A percentile compares a stretch with the other conserved stretches of the same genome.
Conservation (phyloP, 2,888 invertebrate species). For the Margaritifera margaritifera region DNA sequence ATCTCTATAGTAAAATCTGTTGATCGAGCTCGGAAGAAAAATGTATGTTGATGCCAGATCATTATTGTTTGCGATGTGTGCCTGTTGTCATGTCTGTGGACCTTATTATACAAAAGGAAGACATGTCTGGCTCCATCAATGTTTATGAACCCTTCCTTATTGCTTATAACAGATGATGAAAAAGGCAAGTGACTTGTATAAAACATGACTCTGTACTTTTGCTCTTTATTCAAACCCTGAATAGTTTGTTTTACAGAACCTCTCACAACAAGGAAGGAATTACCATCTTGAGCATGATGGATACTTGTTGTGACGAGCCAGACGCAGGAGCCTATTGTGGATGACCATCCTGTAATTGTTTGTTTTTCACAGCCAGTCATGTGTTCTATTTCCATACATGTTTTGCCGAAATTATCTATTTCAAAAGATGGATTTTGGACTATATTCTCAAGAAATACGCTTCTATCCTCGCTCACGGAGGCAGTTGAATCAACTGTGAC, state of each 20-base stretch:
- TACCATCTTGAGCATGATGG: conserved; percentile 8
- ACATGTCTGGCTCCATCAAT: conserved; percentile 13
- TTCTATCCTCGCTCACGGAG: conserved; percentile 10
- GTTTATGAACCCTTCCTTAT: conserved; percentile 15
- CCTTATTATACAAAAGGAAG: conserved; percentile 23
- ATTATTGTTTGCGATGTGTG: background rate
- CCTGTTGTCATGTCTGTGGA: background rate
- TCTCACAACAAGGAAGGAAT: conserved; percentile 7
- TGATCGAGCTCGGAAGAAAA: conserved; percentile 9
- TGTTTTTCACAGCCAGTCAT: background rate
- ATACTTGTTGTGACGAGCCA: background rate
- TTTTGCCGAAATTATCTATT: background rate
- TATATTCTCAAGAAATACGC: conserved; percentile 12
- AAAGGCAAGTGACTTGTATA: conserved; percentile 21
- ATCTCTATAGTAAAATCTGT: conserved; percentile 4
- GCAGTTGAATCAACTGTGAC: conserved; percentile 22
- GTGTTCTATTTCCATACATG: conserved; percentile 1
- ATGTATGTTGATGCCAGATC: conserved; percentile 28
- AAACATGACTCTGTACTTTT: conserved; percentile 12
- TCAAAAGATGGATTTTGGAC: conserved; percentile 23
- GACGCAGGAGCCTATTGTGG: conserved; percentile 3
- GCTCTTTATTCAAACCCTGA: background rate
- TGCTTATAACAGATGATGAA: conserved; percentile 7
- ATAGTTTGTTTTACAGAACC: conserved; percentile 12
- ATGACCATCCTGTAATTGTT: background rate